Base-by-base conservation (phyloP, 2,113 vertebrate species). In the Acrocephalus arundinaceus region DNA sequence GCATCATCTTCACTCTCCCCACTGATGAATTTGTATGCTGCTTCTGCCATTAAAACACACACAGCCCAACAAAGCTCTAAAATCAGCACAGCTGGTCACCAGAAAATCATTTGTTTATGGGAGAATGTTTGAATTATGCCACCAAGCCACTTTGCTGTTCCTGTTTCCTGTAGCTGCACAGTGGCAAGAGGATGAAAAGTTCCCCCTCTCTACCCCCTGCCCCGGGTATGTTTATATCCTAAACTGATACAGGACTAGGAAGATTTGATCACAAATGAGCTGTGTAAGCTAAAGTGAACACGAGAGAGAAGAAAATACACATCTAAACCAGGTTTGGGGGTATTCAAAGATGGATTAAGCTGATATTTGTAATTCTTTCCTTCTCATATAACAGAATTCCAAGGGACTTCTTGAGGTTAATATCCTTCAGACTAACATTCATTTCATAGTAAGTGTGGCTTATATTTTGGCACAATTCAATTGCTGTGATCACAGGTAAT, bases 41-140 rank as follows among this genome's bases (percentile, higher is more conserved):
- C 84, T 86, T 98, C 96, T 97, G 75, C 48, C 58, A 88, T 12
- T 97, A 98, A 97, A 96, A 98, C 75, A 90, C 76, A 95, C 77
- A 94, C 13, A 59, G 43, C 85, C 71, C 70, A 78, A 67, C n/a
- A 54, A 12, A 82, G 57, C 46, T 87, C 76, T 76, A 70, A 83
- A 92, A 48, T 30, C 62, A 87, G 52, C 66, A 90, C 90, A 91
- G 84, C 65, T 94, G 93, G 73, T 71, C 73, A 89, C 84, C 76
- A 93, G 91, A 91, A 86, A 77, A 63, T 48, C 11, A 28, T 51
- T 39, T 39, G 37, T 39, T 75, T 81, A 33, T 43, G 54, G 77
- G 43, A 48, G 71, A 84, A 63, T 16, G 37, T 43, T 82, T 52
- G 33, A 86, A 90, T 71, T 54, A 80, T 41, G 18, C 21, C 77